Percentiles rank a stretch among this genome's conserved stretches.
These are phyloP conservation scores for Etheostoma spectabile DNA, from an alignment of 2,113 vertebrate species.

Conservation along the genomic window DNA sequence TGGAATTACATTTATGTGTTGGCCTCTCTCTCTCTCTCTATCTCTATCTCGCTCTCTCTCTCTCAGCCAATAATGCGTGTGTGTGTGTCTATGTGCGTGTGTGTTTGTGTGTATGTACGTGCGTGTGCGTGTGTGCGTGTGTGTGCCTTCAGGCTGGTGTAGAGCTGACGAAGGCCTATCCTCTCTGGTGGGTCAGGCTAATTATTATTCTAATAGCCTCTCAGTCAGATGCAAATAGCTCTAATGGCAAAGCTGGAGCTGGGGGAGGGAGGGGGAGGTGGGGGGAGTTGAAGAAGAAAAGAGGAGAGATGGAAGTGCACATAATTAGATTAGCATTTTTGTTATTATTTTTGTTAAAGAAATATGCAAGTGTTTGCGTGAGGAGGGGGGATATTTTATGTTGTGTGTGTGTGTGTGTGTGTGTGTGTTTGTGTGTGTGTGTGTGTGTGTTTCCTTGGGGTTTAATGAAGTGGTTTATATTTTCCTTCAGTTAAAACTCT, in stretches of 20 bases:
- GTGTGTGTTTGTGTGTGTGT: conserved; percentile 26
- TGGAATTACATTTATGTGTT: conserved; percentile 63
- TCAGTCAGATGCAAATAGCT: conserved; percentile 86
- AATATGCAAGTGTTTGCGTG: conserved; percentile 58
- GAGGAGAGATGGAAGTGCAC: conserved; percentile 65
- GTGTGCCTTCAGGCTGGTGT: conserved; percentile 59
- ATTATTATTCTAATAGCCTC: conserved; percentile 88
- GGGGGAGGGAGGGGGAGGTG: conserved; percentile 16
- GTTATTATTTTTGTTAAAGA: conserved; percentile 74
- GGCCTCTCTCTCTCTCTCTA: conserved; percentile 38
- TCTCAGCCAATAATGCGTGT: conserved; percentile 4
- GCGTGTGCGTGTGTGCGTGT: conserved; percentile 38
- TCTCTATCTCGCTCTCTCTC: conserved; percentile 14
- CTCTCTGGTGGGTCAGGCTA: conserved; percentile 83
- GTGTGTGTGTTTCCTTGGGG: conserved; percentile 24
- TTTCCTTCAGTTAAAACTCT: conserved; percentile 58
- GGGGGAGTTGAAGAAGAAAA: conserved; percentile 12
- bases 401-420: conserved; percentile 15
- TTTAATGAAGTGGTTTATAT: conserved; percentile 52
- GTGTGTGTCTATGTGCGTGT: conserved; percentile 39
- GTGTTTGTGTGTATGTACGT: conserved; percentile 37
- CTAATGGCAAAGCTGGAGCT: conserved; percentile 81
- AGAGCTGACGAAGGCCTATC: conserved; percentile 75
- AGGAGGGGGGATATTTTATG: conserved; percentile 22
- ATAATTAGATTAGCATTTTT: conserved; percentile 80